phyloP scores from a whole-genome alignment of 2,888 invertebrate species.

The Eudasyphora cyanicolor region DNA sequence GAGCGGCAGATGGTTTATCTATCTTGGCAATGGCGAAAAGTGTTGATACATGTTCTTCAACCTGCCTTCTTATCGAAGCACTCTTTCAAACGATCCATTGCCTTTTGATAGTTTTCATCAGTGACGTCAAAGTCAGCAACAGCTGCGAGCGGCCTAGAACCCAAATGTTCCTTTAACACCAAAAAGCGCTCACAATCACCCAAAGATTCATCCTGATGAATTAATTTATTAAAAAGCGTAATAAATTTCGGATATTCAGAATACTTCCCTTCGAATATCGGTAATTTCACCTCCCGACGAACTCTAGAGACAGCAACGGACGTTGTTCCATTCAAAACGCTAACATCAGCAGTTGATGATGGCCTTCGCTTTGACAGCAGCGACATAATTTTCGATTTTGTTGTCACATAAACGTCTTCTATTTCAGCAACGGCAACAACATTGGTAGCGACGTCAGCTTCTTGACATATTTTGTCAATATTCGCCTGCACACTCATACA shows the following conservation, averaged over 20 bases:
- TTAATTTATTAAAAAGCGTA: conserved; percentile 57
- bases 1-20: conserved; percentile 42
- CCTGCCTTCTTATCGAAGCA: conserved; percentile 62
- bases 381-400: conserved; percentile 52
- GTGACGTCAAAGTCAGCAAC: conserved; percentile 62
- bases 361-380: too few relatives aligned
- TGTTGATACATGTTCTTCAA: conserved; percentile 58
- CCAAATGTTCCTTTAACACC: conserved; percentile 45
- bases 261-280: conserved; percentile 61
- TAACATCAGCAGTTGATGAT: conserved; percentile 37
- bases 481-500: conserved; percentile 48
- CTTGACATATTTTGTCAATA: conserved; percentile 42
- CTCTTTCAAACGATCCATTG: conserved; percentile 46
- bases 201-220: conserved; percentile 57
- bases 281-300: conserved; percentile 58
- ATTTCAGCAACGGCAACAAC: conserved; percentile 40
- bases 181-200: conserved; percentile 51
- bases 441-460: conserved; percentile 33
- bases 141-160: conserved; percentile 33
- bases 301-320: conserved; percentile 20
- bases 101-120: conserved; percentile 55
- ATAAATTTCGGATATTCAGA: conserved; percentile 61
- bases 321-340: conserved; percentile 23
- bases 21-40: conserved; percentile 45
- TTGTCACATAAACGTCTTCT: conserved; percentile 52